These are phyloP conservation scores for Eupristina koningsbergeri DNA, from an alignment of 1,140 invertebrate species.

Conservation along the genomic window DNA sequence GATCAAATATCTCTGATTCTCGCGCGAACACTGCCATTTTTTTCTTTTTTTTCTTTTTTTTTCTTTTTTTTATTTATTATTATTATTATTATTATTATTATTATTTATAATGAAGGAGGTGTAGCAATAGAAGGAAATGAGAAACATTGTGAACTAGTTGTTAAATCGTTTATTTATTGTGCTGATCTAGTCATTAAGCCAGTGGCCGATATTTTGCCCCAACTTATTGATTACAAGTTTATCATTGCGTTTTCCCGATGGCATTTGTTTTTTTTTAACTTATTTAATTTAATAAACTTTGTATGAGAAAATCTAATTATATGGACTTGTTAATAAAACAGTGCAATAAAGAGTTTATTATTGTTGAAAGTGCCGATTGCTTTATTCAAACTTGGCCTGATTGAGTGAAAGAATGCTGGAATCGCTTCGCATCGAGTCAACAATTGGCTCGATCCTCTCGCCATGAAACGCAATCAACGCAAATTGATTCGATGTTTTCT, in stretches of 20 bases:
- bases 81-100: neutral
- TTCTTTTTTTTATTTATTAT: too few species aligned
- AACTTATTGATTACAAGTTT: constrained; percentile 21
- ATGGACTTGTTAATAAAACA: constrained; percentile 36
- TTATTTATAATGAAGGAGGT: neutral
- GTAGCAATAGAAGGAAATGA: neutral
- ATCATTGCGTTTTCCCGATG: neutral
- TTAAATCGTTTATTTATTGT: neutral
- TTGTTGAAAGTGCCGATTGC: neutral
- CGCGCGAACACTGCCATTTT: neutral
- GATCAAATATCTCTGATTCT: constrained; percentile 9
- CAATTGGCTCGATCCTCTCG: neutral
- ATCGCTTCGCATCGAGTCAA: neutral
- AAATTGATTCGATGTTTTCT: too few species aligned
- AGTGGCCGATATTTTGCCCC: neutral
- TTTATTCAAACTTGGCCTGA: too few species aligned
- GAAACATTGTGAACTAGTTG: neutral
- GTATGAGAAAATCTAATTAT: neutral
- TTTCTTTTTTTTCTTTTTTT: too few species aligned
- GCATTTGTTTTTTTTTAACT: constrained; percentile 39
- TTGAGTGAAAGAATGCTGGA: too few species aligned
- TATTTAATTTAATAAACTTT: constrained; percentile 48
- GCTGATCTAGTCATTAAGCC: constrained; percentile 10
- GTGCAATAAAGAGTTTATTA: constrained; percentile 17
- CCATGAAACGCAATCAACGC: too few species aligned